A percentile compares a stretch with the other conserved stretches of the same genome.
phyloP scores from a whole-genome alignment of 2,797 vertebrate species.

The Pseudocheirus occidentalis region DNA sequence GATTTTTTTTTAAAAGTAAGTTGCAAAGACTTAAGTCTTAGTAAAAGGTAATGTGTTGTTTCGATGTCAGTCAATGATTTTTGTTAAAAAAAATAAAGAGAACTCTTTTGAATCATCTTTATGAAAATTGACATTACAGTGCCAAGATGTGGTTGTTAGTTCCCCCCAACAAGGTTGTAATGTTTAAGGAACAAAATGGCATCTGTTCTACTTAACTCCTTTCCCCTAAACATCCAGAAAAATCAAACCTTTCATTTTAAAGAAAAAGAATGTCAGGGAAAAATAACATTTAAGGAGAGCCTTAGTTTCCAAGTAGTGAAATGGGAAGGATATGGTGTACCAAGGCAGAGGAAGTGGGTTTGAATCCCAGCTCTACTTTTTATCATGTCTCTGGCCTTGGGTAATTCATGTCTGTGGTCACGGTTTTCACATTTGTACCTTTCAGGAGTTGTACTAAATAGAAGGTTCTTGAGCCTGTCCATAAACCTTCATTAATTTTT shows the following conservation, averaged over 20 bases:
- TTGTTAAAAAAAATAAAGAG: no score
- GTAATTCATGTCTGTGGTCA: neutral
- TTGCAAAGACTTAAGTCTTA: no score
- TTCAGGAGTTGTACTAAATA: neutral
- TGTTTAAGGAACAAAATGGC: neutral
- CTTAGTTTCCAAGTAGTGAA: neutral
- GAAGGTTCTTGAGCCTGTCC: neutral
- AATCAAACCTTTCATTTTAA: neutral
- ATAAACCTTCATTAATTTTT: neutral
- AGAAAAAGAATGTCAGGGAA: slow-evolving; percentile 41
- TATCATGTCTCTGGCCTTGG: neutral
- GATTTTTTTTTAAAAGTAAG: no score
- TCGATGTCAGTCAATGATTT: no score
- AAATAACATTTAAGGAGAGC: neutral
- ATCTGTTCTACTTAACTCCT: neutral
- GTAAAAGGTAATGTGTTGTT: no score
- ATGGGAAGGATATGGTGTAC: neutral
- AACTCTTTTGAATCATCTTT: neutral
- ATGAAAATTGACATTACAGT: neutral
- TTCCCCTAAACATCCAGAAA: neutral
- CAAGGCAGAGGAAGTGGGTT: neutral
- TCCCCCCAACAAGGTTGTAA: neutral
- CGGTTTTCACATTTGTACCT: neutral
- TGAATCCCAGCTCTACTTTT: neutral
- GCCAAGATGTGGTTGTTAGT: neutral